Evolutionary conservation across 2,888 invertebrate genomes (phyloP).

Genomic region (Blastobasis adustella): DNA sequence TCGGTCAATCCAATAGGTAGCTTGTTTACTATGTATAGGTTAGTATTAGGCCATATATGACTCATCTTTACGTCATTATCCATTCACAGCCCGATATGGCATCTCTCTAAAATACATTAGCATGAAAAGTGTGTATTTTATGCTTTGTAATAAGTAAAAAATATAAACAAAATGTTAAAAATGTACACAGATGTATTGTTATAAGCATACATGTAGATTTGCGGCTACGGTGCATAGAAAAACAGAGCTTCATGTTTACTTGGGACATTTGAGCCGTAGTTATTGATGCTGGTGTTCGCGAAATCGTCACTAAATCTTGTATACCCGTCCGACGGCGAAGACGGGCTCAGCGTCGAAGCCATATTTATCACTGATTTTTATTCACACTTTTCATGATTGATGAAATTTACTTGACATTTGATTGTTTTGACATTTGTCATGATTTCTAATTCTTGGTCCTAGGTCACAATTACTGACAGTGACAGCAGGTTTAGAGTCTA

Average conservation of each 20-base stretch:
- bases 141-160: slow-evolving; percentile 34
- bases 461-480: background rate
- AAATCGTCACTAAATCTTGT: slow-evolving; percentile 78
- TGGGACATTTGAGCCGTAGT: slow-evolving; percentile 77
- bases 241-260: slow-evolving; percentile 71
- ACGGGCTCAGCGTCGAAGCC: slow-evolving; percentile 73
- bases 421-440: background rate
- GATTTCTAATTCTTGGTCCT: background rate
- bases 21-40: slow-evolving; percentile 37
- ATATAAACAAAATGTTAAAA: slow-evolving; percentile 60
- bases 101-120: slow-evolving; percentile 24
- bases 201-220: slow-evolving; percentile 57
- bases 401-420: slow-evolving; percentile 13
- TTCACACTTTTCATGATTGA: slow-evolving; percentile 11
- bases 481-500: no score
- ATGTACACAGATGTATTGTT: slow-evolving; percentile 64
- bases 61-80: slow-evolving; percentile 52
- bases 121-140: slow-evolving; percentile 7
- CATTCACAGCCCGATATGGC: slow-evolving; percentile 21
- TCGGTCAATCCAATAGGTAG: slow-evolving; percentile 13
- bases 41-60: slow-evolving; percentile 34
- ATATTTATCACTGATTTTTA: slow-evolving; percentile 61
- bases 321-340: slow-evolving; percentile 77
- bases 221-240: slow-evolving; percentile 66
- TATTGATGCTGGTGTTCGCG: slow-evolving; percentile 70